Evolutionary conservation across 1,140 invertebrate genomes (phyloP).

Genomic region (Drosophila ambigua): DNA sequence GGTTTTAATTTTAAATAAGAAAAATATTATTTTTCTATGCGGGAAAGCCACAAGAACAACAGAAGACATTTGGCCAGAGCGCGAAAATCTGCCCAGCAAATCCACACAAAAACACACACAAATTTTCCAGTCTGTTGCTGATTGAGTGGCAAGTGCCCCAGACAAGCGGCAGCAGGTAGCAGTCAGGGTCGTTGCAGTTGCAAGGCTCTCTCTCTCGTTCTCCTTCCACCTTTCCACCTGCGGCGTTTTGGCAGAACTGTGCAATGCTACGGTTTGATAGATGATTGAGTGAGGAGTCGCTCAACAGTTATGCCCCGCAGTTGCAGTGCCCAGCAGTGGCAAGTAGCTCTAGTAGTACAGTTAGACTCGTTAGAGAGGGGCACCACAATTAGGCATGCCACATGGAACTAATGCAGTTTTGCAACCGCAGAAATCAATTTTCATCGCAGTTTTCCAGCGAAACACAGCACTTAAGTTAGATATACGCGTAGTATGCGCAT

Average conservation of each 20-base stretch:
- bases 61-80: constrained; percentile 12
- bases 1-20: constrained; percentile 24
- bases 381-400: constrained; percentile 58
- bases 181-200: constrained; percentile 10
- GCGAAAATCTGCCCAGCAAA: constrained; percentile 39
- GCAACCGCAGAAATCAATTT: constrained; percentile 71
- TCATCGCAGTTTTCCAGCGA: constrained; percentile 46
- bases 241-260: constrained; percentile 53
- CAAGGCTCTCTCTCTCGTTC: background rate
- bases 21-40: constrained; percentile 51
- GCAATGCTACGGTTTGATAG: constrained; percentile 42
- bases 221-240: constrained; percentile 31
- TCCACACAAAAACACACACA: constrained; percentile 25
- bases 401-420: constrained; percentile 63
- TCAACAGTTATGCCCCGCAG: background rate
- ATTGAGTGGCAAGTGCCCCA: constrained; percentile 65
- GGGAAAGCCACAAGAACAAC: constrained; percentile 28
- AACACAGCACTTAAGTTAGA: constrained; percentile 47
- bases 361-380: constrained; percentile 30
- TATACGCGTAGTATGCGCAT: constrained; percentile 13
- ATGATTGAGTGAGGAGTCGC: constrained; percentile 57
- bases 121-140: constrained; percentile 45
- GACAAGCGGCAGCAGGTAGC: constrained; percentile 25
- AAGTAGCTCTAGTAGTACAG: constrained; percentile 20
- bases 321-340: background rate